These are phyloP conservation scores for Zapornia atra DNA, from an alignment of 2,113 vertebrate species.

Conservation along the genomic window DNA sequence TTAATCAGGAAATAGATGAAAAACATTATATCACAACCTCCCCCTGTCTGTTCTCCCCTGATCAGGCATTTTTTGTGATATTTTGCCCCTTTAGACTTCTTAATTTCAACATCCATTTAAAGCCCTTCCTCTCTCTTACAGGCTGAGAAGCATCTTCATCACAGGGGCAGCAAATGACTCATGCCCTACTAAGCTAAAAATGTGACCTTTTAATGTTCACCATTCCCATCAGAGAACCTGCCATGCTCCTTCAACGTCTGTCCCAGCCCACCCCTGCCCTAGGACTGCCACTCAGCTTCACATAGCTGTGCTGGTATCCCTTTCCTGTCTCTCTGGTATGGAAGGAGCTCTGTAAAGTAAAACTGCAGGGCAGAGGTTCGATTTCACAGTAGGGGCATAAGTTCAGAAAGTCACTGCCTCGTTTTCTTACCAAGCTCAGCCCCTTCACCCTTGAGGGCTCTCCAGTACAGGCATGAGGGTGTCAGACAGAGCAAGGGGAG, in stretches of 20 bases:
- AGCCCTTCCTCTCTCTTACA: neutral
- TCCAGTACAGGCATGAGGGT: fast-evolving
- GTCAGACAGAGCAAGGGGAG: neutral
- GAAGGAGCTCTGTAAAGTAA: neutral
- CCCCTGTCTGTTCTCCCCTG: neutral
- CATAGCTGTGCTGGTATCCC: neutral
- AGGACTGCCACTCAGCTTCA: neutral
- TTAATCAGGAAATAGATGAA: neutral
- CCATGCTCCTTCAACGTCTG: neutral
- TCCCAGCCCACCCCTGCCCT: neutral
- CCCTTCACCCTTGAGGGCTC: neutral
- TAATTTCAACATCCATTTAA: neutral
- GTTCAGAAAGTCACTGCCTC: neutral
- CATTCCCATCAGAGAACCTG: neutral
- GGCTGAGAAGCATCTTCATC: neutral
- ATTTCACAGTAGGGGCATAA: neutral
- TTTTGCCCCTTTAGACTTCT: neutral
- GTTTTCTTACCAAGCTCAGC: neutral
- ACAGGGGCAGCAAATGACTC: neutral
- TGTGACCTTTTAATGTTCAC: conserved; percentile 32
- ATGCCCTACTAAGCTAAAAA: conserved; percentile 14
- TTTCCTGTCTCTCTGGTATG: neutral
- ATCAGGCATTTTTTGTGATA: neutral
- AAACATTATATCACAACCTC: neutral
- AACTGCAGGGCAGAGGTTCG: neutral